phyloP scores from a whole-genome alignment of 2,888 invertebrate genomes.

The Tinea pellionella region DNA sequence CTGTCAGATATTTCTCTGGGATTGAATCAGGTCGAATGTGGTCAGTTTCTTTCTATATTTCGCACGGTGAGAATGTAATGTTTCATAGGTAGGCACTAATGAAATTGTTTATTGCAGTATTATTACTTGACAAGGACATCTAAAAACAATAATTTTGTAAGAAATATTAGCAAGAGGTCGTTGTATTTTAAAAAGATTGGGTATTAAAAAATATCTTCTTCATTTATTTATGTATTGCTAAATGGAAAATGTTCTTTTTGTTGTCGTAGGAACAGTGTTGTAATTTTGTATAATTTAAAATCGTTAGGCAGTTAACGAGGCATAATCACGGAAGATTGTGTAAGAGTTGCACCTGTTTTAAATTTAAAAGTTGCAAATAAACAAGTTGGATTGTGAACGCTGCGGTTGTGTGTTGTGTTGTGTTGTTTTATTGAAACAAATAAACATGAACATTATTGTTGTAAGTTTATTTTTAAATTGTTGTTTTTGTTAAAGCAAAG shows the following conservation, averaged over 20 bases:
- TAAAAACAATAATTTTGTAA: conserved; percentile 19
- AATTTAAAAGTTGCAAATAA: conserved; percentile 6
- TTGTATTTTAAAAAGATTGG: neutral
- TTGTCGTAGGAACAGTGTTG: neutral
- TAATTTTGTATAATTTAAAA: neutral
- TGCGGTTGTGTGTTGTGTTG: neutral
- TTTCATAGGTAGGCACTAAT: neutral
- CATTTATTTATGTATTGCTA: neutral
- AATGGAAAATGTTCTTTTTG: neutral
- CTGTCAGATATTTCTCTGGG: too few relatives aligned
- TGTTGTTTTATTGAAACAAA: neutral
- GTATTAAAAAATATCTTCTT: neutral
- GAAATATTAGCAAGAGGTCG: neutral
- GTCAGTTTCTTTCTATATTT: too few relatives aligned
- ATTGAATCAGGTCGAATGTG: too few relatives aligned
- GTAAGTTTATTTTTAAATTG: neutral
- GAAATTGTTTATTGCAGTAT: neutral
- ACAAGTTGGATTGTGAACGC: neutral
- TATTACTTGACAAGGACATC: conserved; percentile 9
- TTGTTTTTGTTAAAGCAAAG: neutral
- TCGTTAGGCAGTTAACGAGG: neutral
- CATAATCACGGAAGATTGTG: conserved; percentile 2
- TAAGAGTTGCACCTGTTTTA: neutral
- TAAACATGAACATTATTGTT: neutral
- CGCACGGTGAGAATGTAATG: too few relatives aligned